Evolutionary conservation across 2,888 invertebrate species (phyloP).

Genomic region (Chironomus riparius): DNA sequence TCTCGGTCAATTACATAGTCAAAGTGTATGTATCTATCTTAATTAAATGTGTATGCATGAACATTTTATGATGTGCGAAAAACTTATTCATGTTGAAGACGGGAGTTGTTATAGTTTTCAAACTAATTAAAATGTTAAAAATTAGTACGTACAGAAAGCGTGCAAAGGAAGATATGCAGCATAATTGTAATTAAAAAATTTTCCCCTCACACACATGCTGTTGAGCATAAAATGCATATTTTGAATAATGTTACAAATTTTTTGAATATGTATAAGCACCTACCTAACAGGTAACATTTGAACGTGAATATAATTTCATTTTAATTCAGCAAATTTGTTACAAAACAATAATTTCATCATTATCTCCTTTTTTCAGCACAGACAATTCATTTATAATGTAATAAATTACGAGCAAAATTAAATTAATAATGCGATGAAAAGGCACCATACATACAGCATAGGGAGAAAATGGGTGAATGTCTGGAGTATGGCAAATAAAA

Average conservation of each 20-base stretch:
- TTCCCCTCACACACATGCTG: neutral
- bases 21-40: no score
- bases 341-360: constrained; percentile 19
- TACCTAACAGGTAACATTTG: neutral
- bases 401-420: constrained; percentile 17
- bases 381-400: constrained; percentile 14
- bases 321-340: constrained; percentile 17
- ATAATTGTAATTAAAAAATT: no score
- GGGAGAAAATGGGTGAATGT: neutral
- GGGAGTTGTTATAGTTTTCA: neutral
- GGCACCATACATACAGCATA: neutral
- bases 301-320: constrained; percentile 6
- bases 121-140: neutral
- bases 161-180: no score
- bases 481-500: neutral
- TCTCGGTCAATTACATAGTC: no score
- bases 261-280: neutral
- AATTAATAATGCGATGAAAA: constrained; percentile 13
- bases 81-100: neutral
- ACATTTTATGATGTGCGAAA: neutral
- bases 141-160: neutral
- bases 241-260: neutral
- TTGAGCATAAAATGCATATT: neutral
- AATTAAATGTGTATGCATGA: neutral
- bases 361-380: constrained; percentile 4